Conservation (phyloP, 2,113 vertebrate species). For the Elanoides forficatus region DNA sequence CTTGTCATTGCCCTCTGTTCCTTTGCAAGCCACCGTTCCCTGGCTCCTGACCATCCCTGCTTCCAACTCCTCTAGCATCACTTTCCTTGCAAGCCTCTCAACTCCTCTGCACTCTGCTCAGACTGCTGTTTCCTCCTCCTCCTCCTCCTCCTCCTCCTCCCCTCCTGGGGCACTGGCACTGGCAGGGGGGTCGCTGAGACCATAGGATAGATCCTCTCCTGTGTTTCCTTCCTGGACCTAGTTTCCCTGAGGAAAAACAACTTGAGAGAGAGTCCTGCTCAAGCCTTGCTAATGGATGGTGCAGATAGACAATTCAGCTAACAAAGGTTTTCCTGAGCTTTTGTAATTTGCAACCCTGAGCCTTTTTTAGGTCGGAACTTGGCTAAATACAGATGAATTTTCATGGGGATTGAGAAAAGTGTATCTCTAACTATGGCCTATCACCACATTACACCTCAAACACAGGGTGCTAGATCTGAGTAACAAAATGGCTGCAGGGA, state of each 20-base stretch:
- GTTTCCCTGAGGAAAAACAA: neutral
- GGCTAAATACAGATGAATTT: neutral
- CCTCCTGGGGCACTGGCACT: neutral
- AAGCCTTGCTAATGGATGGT: neutral
- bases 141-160: neutral
- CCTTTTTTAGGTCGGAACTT: neutral
- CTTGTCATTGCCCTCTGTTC: neutral
- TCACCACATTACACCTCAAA: neutral
- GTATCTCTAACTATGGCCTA: neutral
- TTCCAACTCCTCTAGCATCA: neutral
- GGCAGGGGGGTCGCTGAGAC: neutral
- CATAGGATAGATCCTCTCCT: neutral
- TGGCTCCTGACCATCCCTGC: neutral
- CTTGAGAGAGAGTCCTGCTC: neutral
- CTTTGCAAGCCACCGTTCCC: neutral
- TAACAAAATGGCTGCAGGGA: neutral
- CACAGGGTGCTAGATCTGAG: neutral
- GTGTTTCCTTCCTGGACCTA: neutral
- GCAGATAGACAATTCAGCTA: neutral
- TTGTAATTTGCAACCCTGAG: neutral
- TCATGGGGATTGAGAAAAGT: neutral
- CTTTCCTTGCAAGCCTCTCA: neutral
- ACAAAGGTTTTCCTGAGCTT: neutral
- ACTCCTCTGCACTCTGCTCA: neutral
- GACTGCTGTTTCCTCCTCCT: neutral